Conservation (phyloP, 2,797 vertebrate species). For the Scleropages formosus region DNA sequence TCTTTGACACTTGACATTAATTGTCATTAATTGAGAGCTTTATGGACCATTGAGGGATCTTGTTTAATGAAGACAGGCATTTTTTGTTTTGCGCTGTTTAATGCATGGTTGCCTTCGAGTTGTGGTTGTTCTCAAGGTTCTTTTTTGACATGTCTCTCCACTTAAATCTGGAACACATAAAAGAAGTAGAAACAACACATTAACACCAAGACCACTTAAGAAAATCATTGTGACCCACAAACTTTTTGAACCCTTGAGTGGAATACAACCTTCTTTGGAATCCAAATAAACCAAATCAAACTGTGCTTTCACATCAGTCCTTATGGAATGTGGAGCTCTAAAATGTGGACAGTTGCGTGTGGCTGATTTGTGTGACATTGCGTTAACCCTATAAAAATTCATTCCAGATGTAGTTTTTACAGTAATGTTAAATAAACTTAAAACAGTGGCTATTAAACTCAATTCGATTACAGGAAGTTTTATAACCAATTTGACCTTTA, state of each 20-base stretch:
- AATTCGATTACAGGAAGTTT: too few species aligned
- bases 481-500: too few species aligned
- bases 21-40: slow-evolving; percentile 64
- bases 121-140: slow-evolving; percentile 40
- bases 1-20: slow-evolving; percentile 67
- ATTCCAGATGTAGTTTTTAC: too few species aligned
- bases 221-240: not conserved
- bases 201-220: not conserved
- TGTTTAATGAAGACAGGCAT: slow-evolving; percentile 23
- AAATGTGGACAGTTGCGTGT: too few species aligned
- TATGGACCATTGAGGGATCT: slow-evolving; percentile 49
- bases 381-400: too few species aligned
- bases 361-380: too few species aligned
- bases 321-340: too few species aligned
- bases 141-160: slow-evolving; percentile 53
- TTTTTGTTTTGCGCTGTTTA: slow-evolving; percentile 44
- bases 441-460: too few species aligned
- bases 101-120: slow-evolving; percentile 48
- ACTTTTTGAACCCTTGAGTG: not conserved
- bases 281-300: too few species aligned
- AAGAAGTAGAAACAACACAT: slow-evolving; percentile 31
- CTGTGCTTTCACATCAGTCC: too few species aligned
- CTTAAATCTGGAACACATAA: slow-evolving; percentile 68
- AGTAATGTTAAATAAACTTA: too few species aligned
- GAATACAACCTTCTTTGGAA: too few species aligned